Evolutionary conservation across 2,797 vertebrate species (phyloP).

Genomic region (Xyrichtys novacula): DNA sequence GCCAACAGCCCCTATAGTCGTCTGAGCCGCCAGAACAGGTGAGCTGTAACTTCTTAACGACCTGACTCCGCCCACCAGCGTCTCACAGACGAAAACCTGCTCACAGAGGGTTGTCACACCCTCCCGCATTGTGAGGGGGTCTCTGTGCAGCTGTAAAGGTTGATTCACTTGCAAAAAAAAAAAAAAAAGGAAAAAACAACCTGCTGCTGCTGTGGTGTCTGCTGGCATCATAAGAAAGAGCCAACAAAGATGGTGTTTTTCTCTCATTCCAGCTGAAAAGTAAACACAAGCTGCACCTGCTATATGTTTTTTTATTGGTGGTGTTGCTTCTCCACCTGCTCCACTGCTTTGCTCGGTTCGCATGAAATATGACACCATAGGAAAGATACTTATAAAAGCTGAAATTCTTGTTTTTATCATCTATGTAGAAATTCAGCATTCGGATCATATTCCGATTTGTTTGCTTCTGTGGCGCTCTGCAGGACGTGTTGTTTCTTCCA

Average conservation of each 20-base stretch:
- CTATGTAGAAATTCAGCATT: slow-evolving; percentile 10
- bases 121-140: slow-evolving; percentile 16
- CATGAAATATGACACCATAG: slow-evolving; percentile 28
- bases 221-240: slow-evolving; percentile 27
- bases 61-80: background rate
- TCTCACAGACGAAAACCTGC: background rate
- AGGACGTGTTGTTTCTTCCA: slow-evolving; percentile 12
- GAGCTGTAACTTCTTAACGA: background rate
- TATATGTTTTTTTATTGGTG: slow-evolving; percentile 52
- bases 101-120: background rate
- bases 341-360: slow-evolving; percentile 22
- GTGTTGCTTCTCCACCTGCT: slow-evolving; percentile 38
- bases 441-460: slow-evolving; percentile 7
- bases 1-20: background rate
- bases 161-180: background rate
- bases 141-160: slow-evolving; percentile 13
- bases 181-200: background rate
- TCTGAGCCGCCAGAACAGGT: background rate
- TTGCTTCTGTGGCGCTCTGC: slow-evolving; percentile 1
- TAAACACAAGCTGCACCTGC: slow-evolving; percentile 48
- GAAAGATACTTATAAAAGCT: slow-evolving; percentile 16
- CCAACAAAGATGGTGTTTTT: slow-evolving; percentile 23
- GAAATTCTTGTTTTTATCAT: background rate
- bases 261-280: slow-evolving; percentile 34
- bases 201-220: background rate